Percentiles rank a stretch among this genome's conserved stretches.
These are phyloP conservation scores for Hippocampus barbouri DNA, from an alignment of 2,113 vertebrate genomes.

Conservation along the genomic window DNA sequence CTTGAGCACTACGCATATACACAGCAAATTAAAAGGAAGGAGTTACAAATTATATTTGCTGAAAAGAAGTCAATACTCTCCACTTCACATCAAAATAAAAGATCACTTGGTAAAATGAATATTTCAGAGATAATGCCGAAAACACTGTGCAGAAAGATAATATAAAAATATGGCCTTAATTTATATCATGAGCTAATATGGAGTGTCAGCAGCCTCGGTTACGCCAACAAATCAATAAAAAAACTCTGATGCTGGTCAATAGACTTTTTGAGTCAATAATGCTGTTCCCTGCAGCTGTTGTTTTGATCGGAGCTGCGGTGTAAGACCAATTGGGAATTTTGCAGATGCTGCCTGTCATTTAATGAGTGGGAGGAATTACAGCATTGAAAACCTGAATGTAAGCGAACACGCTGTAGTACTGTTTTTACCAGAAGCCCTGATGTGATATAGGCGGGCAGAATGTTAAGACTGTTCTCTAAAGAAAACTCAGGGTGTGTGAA, in stretches of 20 bases:
- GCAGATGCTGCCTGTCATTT: neutral
- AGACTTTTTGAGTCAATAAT: neutral
- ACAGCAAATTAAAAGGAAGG: neutral
- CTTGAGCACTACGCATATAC: slow-evolving; percentile 72
- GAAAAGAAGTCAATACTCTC: neutral
- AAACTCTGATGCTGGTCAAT: neutral
- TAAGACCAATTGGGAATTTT: neutral
- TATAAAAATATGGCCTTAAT: neutral
- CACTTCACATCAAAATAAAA: neutral
- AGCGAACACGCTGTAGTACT: neutral
- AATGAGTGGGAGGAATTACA: neutral
- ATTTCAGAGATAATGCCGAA: neutral
- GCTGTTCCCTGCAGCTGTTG: neutral
- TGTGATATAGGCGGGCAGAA: neutral
- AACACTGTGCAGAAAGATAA: neutral
- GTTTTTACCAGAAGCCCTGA: neutral
- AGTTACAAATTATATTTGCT: neutral
- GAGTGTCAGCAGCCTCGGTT: neutral
- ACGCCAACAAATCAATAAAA: neutral
- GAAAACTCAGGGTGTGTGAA: neutral
- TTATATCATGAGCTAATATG: neutral
- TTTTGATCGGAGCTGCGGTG: neutral
- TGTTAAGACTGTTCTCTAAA: neutral
- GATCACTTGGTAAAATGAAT: neutral
- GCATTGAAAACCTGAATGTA: neutral